A percentile compares a stretch with the other conserved stretches of the same genome.
These are phyloP conservation scores for Taurulus bubalis DNA, from an alignment of 2,113 vertebrate species.

Conservation along the genomic window DNA sequence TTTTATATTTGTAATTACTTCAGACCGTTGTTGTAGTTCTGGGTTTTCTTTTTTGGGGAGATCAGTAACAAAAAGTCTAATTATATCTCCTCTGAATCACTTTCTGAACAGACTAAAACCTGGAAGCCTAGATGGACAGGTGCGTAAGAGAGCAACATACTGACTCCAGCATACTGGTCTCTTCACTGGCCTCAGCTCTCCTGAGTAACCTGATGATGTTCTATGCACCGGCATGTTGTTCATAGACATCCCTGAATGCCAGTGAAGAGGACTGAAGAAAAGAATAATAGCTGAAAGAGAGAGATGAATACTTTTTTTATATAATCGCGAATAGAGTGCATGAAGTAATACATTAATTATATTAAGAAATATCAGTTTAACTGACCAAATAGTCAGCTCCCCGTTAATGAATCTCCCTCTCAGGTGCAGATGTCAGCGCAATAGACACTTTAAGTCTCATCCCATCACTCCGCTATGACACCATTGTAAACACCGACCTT, in stretches of 20 bases:
- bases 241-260: too few species aligned
- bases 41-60: neutral
- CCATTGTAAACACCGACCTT: slow-evolving; percentile 12
- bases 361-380: neutral
- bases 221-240: too few species aligned
- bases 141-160: too few species aligned
- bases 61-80: slow-evolving; percentile 1
- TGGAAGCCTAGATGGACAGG: too few species aligned
- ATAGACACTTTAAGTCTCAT: slow-evolving; percentile 3
- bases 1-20: too few species aligned
- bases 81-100: neutral
- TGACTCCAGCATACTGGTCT: too few species aligned
- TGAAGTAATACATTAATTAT: neutral
- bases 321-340: neutral
- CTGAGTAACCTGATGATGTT: too few species aligned
- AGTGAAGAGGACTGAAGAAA: neutral
- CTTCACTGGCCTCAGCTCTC: too few species aligned
- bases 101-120: too few species aligned
- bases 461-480: slow-evolving; percentile 16
- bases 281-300: neutral
- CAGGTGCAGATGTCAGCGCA: slow-evolving; percentile 11
- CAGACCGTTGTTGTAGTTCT: too few species aligned
- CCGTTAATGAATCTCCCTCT: slow-evolving; percentile 2
- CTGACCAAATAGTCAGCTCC: slow-evolving; percentile 3
- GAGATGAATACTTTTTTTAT: too few species aligned